These are phyloP conservation scores for Ophonus ardosiacus DNA, from an alignment of 2,888 invertebrate genomes.

Conservation along the genomic window DNA sequence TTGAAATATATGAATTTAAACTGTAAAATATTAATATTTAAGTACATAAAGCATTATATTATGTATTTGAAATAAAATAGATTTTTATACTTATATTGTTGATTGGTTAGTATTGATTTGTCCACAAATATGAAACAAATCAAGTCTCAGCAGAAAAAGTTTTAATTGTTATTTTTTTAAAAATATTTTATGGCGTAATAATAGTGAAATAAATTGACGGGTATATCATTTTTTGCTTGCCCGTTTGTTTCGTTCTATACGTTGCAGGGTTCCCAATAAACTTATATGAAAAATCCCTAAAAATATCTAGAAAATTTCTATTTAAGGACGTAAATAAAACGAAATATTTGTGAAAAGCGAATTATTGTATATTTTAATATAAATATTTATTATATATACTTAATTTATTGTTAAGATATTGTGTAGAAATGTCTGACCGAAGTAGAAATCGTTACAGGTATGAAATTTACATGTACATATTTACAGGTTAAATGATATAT, in stretches of 20 bases:
- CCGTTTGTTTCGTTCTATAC: background rate
- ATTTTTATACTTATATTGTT: too few relatives aligned
- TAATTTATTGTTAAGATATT: background rate
- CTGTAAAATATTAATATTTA: too few relatives aligned
- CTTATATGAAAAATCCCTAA: background rate
- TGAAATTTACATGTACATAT: background rate
- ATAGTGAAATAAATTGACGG: too few relatives aligned
- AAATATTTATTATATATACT: background rate
- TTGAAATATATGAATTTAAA: too few relatives aligned
- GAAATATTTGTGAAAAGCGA: background rate
- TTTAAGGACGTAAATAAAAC: constrained; percentile 5
- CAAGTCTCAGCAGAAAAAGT: too few relatives aligned
- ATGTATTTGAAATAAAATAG: too few relatives aligned
- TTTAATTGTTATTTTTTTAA: too few relatives aligned
- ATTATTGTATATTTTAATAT: background rate
- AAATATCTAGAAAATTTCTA: background rate
- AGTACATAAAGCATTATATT: too few relatives aligned
- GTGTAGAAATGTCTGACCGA: constrained; percentile 15
- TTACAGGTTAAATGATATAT: background rate
- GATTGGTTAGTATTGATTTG: too few relatives aligned
- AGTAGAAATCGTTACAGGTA: constrained; percentile 30
- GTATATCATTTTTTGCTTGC: too few relatives aligned
- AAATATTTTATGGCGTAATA: too few relatives aligned
- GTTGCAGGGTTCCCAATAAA: background rate
- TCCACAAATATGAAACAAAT: too few relatives aligned